Conservation (phyloP, 1,140 invertebrate genomes). For the Leptestheria dahalacensis region DNA sequence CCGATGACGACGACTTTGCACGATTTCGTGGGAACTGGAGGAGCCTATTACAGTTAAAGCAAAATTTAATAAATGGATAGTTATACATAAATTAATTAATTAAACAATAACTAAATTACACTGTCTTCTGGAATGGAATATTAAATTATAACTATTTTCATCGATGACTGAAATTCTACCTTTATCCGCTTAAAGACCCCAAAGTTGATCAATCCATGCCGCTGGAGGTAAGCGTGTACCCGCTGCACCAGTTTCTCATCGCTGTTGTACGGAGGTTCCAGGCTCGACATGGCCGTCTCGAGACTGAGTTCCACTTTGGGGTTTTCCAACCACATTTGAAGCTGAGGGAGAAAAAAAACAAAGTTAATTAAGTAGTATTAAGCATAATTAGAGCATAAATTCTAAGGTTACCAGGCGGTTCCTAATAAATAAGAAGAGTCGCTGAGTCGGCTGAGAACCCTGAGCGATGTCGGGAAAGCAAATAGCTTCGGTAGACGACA, state of each 20-base stretch:
- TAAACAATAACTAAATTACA: too few relatives aligned
- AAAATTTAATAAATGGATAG: constrained; percentile 3
- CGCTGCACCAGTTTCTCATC: constrained; percentile 66
- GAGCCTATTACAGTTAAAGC: constrained; percentile 27
- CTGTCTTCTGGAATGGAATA: not conserved
- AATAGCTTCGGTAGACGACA: constrained; percentile 82
- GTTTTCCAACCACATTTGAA: constrained; percentile 96
- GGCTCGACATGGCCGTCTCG: constrained; percentile 59
- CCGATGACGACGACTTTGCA: constrained; percentile 90
- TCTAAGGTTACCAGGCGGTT: constrained; percentile 55
- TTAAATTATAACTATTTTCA: not conserved
- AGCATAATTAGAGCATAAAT: not conserved
- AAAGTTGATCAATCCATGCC: constrained; percentile 97
- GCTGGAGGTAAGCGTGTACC: constrained; percentile 80
- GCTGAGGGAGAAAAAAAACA: constrained; percentile 29
- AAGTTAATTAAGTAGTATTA: constrained; percentile 11
- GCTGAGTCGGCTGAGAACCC: constrained; percentile 63
- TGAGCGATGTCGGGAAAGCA: constrained; percentile 81
- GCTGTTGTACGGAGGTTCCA: constrained; percentile 85
- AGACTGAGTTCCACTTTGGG: constrained; percentile 79
- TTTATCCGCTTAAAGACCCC: constrained; percentile 83
- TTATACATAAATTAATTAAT: too few relatives aligned
- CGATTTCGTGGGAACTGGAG: constrained; percentile 53
- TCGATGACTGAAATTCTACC: too few relatives aligned
- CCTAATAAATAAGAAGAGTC: constrained; percentile 81